A percentile compares a stretch with the other conserved stretches of the same genome.
Evolutionary conservation across 2,888 invertebrate species (phyloP).

Genomic region (Amaurobius ferox): DNA sequence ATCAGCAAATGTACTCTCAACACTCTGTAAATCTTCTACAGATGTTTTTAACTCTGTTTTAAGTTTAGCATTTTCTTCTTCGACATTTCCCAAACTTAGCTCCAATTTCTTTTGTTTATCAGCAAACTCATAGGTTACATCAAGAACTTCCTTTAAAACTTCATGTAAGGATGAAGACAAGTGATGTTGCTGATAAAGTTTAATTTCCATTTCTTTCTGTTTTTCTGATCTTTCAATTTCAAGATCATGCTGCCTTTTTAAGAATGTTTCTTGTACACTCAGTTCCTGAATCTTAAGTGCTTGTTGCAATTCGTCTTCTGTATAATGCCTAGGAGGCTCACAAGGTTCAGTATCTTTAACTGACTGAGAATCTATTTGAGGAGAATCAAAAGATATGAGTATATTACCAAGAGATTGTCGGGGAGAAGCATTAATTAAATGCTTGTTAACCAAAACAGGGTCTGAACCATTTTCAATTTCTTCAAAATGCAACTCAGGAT

Average conservation of each 20-base stretch:
- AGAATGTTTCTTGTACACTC: conserved; percentile 77
- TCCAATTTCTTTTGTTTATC: conserved; percentile 6
- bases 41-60: conserved; percentile 76
- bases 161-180: neutral
- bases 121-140: neutral
- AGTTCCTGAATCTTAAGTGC: conserved; percentile 75
- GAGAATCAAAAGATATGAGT: conserved; percentile 59
- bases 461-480: neutral
- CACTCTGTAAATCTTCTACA: conserved; percentile 81
- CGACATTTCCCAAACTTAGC: neutral
- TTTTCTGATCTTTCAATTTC: conserved; percentile 17
- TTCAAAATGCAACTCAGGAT: neutral
- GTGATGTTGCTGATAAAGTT: neutral
- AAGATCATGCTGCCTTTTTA: conserved; percentile 77
- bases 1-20: conserved; percentile 83
- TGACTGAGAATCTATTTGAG: neutral
- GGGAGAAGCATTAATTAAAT: neutral
- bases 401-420: conserved; percentile 39
- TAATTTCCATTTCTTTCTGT: neutral
- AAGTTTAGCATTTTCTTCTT: conserved; percentile 44
- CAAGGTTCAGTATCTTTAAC: neutral
- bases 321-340: conserved; percentile 25
- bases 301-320: conserved; percentile 61
- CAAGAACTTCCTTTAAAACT: neutral
- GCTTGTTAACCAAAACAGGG: conserved; percentile 15